Base-by-base conservation (phyloP, 2,888 invertebrate species). In the Theristus sp. region DNA sequence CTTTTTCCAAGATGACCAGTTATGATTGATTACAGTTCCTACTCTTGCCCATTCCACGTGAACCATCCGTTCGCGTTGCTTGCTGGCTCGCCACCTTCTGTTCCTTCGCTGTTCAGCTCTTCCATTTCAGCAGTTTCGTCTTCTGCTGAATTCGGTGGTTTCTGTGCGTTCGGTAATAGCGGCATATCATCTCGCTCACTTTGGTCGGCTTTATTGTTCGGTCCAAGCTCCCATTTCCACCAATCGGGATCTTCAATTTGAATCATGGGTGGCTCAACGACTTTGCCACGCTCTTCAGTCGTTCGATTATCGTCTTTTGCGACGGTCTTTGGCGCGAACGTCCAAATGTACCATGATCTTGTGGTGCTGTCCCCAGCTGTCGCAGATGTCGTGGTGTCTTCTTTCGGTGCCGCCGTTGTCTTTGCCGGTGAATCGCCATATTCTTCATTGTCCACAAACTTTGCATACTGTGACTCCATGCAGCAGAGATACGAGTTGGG, bases 401-500 rank as follows among this genome's bases (percentile, higher is more conserved):
- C 10, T 6, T 52, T 52, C 25, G 52, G 10, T n/a, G 6, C 24
- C 52, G 52, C 25, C 52, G 6, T n/a, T 56, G 27, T 25, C 30
- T n/a, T n/a, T n/a, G 56, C 6, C 56, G 56, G n/a, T 28, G 27
- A 56, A 10, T 28, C 6, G 56, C 27, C 56, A 27, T n/a, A n/a
- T n/a, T n/a, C n/a, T n/a, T n/a, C n/a, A n/a, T n/a, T n/a, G n/a
- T 22, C 28, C 26, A 29, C 38, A 17, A 13, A 38, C 17, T 57
- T 28, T 29, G 46, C 25, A 31, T 29, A 38, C 25, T 38, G 6
- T 2, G 53, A 30, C 28, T 59, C 59, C 57, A 57, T 60, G 27
- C 62, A 62, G 56, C 62, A 62, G 1, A 62, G n/a, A 53, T n/a
- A 57, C 47, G 6, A 30, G 53, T 26, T 26, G 20, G 60, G 60